Conservation (phyloP, 2,113 vertebrate species). For the Ifrita kowaldi region DNA sequence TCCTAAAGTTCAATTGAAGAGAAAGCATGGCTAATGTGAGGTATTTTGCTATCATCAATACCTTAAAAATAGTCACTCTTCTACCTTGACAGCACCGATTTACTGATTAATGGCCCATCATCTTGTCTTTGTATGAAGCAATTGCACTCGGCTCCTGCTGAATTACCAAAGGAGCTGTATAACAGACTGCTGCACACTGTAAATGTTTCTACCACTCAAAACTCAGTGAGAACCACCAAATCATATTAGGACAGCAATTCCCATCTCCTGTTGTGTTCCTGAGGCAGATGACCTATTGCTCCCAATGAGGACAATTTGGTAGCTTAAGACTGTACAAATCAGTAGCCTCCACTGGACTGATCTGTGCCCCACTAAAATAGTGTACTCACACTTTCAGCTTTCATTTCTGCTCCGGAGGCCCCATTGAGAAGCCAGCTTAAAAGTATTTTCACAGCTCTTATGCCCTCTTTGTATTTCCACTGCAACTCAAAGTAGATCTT, state of each 20-base stretch:
- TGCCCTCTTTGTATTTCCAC: neutral
- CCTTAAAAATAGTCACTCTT: neutral
- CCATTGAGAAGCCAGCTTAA: neutral
- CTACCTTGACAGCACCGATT: neutral
- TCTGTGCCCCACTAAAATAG: neutral
- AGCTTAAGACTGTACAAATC: neutral
- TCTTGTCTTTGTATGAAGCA: neutral
- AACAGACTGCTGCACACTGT: neutral
- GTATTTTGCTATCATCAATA: neutral
- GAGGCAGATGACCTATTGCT: neutral
- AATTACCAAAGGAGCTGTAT: neutral
- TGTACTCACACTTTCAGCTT: neutral
- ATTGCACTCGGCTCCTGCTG: neutral
- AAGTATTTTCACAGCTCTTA: neutral
- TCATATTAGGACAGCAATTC: neutral
- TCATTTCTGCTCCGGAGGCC: neutral
- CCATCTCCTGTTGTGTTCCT: neutral
- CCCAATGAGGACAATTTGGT: neutral
- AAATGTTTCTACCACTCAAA: neutral
- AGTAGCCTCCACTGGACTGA: neutral
- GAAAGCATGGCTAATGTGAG: neutral
- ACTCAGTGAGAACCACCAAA: neutral
- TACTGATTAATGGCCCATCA: neutral
- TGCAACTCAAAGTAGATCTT: neutral
- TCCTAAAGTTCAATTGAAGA: neutral